A percentile compares a stretch with the other conserved stretches of the same genome.
Conservation (phyloP, 2,113 vertebrate species). For the Numenius arquata region DNA sequence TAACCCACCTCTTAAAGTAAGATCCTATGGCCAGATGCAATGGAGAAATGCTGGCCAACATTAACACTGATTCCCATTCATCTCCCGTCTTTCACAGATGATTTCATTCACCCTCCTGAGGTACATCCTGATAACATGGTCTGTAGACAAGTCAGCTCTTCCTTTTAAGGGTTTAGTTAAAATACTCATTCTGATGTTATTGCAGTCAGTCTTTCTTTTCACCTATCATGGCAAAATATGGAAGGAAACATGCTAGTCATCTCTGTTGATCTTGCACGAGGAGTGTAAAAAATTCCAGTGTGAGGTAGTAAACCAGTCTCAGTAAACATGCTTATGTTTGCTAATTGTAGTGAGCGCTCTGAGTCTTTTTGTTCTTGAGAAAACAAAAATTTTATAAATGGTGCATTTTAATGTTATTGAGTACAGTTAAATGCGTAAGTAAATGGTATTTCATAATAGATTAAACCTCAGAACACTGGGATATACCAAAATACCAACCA, state of each 20-base stretch:
- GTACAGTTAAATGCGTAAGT: background rate
- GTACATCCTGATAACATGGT: background rate
- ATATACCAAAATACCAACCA: background rate
- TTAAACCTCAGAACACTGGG: background rate
- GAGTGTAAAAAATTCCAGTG: background rate
- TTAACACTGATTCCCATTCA: background rate
- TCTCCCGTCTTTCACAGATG: background rate
- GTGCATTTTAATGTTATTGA: background rate
- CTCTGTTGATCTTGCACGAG: background rate
- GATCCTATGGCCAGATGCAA: background rate
- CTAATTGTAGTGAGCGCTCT: background rate
- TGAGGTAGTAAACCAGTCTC: background rate
- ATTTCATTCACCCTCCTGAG: background rate
- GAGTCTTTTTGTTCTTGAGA: background rate
- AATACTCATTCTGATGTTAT: background rate
- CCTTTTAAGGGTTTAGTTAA: background rate
- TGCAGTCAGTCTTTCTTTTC: background rate
- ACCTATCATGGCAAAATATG: background rate
- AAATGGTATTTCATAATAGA: background rate
- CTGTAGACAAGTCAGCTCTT: background rate
- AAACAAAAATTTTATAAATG: background rate
- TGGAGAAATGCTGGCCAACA: background rate
- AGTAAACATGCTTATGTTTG: background rate
- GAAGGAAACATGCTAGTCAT: background rate
- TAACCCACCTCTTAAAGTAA: background rate